Base-by-base conservation (phyloP, 1,140 invertebrate genomes). In the Aporrectodea caliginosa region DNA sequence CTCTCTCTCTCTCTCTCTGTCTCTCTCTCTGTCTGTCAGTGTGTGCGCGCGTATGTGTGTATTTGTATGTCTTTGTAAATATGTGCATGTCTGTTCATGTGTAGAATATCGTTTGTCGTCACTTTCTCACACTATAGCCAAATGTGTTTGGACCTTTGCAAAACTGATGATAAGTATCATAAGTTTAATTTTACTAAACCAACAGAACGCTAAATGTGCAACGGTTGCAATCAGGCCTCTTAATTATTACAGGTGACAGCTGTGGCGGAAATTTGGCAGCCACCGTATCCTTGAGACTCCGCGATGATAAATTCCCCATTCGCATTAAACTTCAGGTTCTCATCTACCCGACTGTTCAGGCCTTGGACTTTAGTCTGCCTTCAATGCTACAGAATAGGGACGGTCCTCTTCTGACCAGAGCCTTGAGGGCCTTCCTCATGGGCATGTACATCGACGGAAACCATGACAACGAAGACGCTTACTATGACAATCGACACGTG, bases 321-420 rank as follows among this genome's bases (percentile, higher is more conserved):
- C 16, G 68, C 69, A 30, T 31, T 2, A 35, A 69, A 43, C 58
- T 78, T 35, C 80, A 81, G 43, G 30, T 81, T 1, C 77, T 81
- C 27, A 2, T 78, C 31, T n/a, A 43, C 32, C 80, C 80, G 1
- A 73, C 69, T 78, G 35, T 78, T 6, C 80, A 81, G 31, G n/a
- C 77, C 16, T 27, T 73, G 30, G 68, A 74, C 76, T 75, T 81
- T 32, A 73, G 73, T 76, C 85, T 84, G 2, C 87, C 87, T 12
- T 88, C 87, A 1, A 84, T 81, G 69, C 1, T 43, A 2, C 31
- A 78, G 35, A 82, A 82, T 72, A n/a, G 77, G 1, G 58, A 77
- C 33, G 68, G 77, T 22, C 34, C 69, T 31, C 27, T 80, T 35
- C 68, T 82, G 43, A 74, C 77, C n/a, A 70, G 43, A 29, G 43